Base-by-base conservation (phyloP, 2,113 vertebrate species). In the Galeopterus variegatus region DNA sequence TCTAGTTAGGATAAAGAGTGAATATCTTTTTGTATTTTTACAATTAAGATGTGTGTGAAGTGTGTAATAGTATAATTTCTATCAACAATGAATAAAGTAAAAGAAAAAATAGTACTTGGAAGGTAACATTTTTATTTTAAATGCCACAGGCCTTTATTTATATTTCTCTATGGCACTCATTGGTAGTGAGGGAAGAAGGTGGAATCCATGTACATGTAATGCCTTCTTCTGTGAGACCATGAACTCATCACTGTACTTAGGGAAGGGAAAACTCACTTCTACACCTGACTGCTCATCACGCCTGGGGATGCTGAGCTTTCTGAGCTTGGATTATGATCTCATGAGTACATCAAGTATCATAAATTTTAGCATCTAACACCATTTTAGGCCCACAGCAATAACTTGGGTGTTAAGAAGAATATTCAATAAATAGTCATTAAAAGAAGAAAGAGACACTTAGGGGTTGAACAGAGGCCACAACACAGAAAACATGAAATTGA, bases 381-480 rank as follows among this genome's bases (percentile, higher is more conserved):
- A 84, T 85, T 67, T 50, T 80, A 28, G 28, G 23, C 67, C 80
- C 15, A 79, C 7, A 73, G 41, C 19, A 88, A 75, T 77, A 84
- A 60, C 56, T 33, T 85, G 41, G 17, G 54, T 85, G 18, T 79
- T 82, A 70, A 77, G 33, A 88, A 23, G 6, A 80, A 75, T 85
- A 80, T 60, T 65, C 50, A 80, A 65, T 24, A 90, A 90, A 70
- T 41, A 69, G 31, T 88, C 10, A 80, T 85, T 62, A 81, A 89
- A 69, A 60, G 26, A 72, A 64, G 8, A 70, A 79, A 56, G 23
- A 15, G 17, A 76, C 12, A 82, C 13, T 86, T 4, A 76, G 41
- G 5, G 9, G 41, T 67, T 83, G 45, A 83, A 36, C 52, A 21
- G 45, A 69, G 26, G 65, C 28, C 50, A 23, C 7, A 67, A 82